Evolutionary conservation across 2,888 invertebrate species (phyloP).

Genomic region (Pseudococcus longispinus): DNA sequence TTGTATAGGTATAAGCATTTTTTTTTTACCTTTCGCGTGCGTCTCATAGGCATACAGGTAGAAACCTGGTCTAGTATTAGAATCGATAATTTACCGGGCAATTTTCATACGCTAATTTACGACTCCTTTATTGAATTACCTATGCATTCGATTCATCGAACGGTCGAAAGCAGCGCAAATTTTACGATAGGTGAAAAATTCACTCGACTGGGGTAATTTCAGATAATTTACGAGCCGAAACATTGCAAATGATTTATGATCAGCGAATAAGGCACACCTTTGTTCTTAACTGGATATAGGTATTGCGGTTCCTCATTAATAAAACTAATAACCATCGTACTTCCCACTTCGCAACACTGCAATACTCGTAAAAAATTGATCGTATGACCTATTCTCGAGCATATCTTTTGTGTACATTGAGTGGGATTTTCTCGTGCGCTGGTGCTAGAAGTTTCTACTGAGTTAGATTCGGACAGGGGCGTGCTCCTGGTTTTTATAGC

Average conservation of each 20-base stretch:
- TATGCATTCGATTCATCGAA: neutral
- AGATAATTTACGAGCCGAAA: neutral
- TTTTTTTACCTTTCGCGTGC: neutral
- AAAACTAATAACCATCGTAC: neutral
- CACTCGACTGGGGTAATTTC: neutral
- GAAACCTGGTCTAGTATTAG: neutral
- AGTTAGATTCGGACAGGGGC: neutral
- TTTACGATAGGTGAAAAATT: neutral
- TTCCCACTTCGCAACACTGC: neutral
- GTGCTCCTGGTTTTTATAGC: no score
- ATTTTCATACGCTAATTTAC: slow-evolving; percentile 12
- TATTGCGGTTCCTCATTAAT: neutral
- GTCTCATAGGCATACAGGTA: neutral
- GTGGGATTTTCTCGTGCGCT: neutral
- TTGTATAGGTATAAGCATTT: neutral
- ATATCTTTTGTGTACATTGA: neutral
- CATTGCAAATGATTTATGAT: neutral
- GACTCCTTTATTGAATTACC: neutral
- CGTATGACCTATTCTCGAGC: neutral
- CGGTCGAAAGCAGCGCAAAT: neutral
- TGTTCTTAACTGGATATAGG: neutral
- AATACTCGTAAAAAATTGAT: neutral
- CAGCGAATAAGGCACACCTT: neutral
- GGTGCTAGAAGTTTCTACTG: neutral
- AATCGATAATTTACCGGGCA: neutral